Percentiles rank a stretch among this genome's conserved stretches.
These are phyloP conservation scores for Platerodrilus igneus DNA, from an alignment of 2,888 invertebrate genomes.

Conservation along the genomic window DNA sequence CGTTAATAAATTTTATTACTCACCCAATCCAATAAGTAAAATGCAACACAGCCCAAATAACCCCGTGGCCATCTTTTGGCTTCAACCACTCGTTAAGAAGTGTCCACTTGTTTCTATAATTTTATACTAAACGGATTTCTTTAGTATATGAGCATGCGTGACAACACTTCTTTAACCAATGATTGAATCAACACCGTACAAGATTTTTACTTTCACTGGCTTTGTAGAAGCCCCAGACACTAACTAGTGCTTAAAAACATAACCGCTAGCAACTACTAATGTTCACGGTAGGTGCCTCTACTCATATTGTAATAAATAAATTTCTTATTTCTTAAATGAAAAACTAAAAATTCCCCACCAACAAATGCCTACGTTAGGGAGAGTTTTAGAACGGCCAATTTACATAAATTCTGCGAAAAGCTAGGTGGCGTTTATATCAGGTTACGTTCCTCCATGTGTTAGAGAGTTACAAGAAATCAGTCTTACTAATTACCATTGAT, in stretches of 20 bases:
- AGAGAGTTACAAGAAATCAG: too few species aligned
- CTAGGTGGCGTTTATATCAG: too few species aligned
- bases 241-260: constrained; percentile 22
- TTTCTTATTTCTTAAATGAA: too few species aligned
- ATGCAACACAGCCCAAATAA: constrained; percentile 49
- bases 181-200: constrained; percentile 24
- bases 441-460: too few species aligned
- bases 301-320: too few species aligned
- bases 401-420: too few species aligned
- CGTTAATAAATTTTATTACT: constrained; percentile 36
- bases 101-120: constrained; percentile 46
- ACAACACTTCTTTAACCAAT: constrained; percentile 31
- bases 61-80: constrained; percentile 46
- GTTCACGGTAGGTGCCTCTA: constrained; percentile 44
- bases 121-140: constrained; percentile 46
- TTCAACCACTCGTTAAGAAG: constrained; percentile 48
- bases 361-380: too few species aligned
- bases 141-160: constrained; percentile 43
- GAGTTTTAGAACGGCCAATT: too few species aligned
- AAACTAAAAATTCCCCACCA: too few species aligned
- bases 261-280: constrained; percentile 37
- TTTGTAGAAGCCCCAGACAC: constrained; percentile 21
- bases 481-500: too few species aligned
- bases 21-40: constrained; percentile 45
- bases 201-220: constrained; percentile 43